Evolutionary conservation across 2,888 invertebrate genomes (phyloP), one percentile per base, ranked within the genome.

Genomic region (Leucophenga montana): DNA sequence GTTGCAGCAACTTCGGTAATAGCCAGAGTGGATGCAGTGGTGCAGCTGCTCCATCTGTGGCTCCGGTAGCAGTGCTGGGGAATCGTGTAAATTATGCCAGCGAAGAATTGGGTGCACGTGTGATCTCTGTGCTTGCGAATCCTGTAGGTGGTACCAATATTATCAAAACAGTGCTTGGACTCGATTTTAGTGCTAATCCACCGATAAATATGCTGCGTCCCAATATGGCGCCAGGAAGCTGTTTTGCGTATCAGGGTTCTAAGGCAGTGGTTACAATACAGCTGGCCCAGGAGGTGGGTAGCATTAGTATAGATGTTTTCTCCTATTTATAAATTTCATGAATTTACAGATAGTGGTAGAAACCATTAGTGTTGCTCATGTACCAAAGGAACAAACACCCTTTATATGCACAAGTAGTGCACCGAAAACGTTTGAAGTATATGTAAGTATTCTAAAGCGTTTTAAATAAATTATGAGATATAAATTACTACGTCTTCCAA

Each of bases 381-480:
- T 85, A n/a, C 27, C 80, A 0, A 79, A 77, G 18, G 78, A 76
- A 9, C 71, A 76, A 73, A 80, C 85, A 0, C 86, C 86, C 1
- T 73, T 57, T 0, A 18, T 66, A 1, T 77, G 78, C 53, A 79
- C 73, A 0, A 70, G 77, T 8, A 86, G 80, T 66, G 86, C 86
- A 5, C 86, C 86, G 0, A 86, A 84, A 33, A 72, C 78, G 0
- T 85, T 86, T 56, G 73, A 78, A 16, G 77, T 85, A 67, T 77
- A 76, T 64, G 86, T 86, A 73, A 73, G 80, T 62, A 14, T 39
- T 14, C 0, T 9, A 16, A 14, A 14, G 3, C 18, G 16, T 50
- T 13, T 50, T 5, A 18, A 2, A 50, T 5, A 6, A 5, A 18
- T 50, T 18, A 16, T 27, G 27, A 27, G 2, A 27, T 27, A 27